Base-by-base conservation (phyloP, 2,113 vertebrate species). In the Columba livia region DNA sequence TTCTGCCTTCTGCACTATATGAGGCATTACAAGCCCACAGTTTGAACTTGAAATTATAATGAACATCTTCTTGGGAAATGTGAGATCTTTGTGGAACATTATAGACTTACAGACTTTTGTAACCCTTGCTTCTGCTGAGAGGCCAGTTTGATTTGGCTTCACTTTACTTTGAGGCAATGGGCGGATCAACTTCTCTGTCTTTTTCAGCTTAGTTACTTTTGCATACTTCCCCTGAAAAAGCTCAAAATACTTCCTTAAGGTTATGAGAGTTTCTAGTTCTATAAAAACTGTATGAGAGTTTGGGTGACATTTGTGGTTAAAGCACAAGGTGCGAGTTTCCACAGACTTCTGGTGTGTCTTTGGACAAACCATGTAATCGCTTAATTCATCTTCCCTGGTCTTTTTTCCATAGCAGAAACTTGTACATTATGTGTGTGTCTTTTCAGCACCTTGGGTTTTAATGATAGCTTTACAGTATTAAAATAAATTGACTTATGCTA, bases 271-370 rank as follows among this genome's bases (percentile, higher is more conserved):
- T 78, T 65, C 54, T 62, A 6, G 48, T 8, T 23, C 5, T n/a
- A 31, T 38, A 40, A 47, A 58, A 61, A 44, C 21, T 48, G 5
- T 28, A 21, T 61, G 72, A 89, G n/a, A 73, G 34, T 25, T 31
- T 23, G 79, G 58, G 42, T 38, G 34, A 16, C 56, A 25, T 21
- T 77, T 80, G 47, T 80, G 67, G 34, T 82, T 90, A 62, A 73
- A 94, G 62, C 54, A 53, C 0, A 0, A 51, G 40, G 16, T 81
- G n/a, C 1, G 2, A 42, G 12, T 69, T 92, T 54, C 50, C 15
- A 29, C 51, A 83, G 78, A 48, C 29, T 51, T 75, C 34, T 61
- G 50, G 31, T 44, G 32, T 87, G 44, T 44, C 51, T 84, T 58
- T 28, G 66, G 54, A 56, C 31, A 31, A 67, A 67, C 26, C 6